These are phyloP conservation scores for Halisarca cf. caerulea DNA, from an alignment of 37 sponge, comb jelly and placozoan species.

Conservation along the genomic window DNA sequence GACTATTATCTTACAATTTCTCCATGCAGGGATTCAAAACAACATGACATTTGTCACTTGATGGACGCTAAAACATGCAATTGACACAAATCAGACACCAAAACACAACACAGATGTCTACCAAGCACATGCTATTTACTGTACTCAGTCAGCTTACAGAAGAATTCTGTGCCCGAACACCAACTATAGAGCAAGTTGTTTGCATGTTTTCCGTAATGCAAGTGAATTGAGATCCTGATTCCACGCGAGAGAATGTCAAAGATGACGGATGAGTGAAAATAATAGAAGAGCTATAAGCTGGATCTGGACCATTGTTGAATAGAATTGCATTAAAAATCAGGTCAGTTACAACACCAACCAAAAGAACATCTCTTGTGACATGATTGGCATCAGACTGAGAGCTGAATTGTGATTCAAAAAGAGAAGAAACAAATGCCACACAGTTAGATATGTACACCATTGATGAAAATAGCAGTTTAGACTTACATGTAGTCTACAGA, in stretches of 20 bases:
- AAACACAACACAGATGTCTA: too few species aligned
- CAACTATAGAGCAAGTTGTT: neutral
- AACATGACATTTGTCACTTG: too few species aligned
- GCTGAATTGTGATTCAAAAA: too few species aligned
- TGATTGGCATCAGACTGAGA: neutral
- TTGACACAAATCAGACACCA: too few species aligned
- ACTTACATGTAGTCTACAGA: too few species aligned
- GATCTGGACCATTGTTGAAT: neutral
- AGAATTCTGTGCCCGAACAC: neutral
- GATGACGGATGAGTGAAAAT: neutral
- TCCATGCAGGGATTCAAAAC: too few species aligned
- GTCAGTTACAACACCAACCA: slow-evolving; percentile 18
- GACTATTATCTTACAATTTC: too few species aligned
- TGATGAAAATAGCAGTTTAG: neutral
- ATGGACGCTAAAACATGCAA: too few species aligned
- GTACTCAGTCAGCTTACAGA: neutral
- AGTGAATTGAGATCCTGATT: neutral
- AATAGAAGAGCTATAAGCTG: neutral
- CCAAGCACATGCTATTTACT: too few species aligned
- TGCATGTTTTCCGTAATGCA: neutral
- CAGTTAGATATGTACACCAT: neutral
- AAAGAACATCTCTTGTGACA: neutral
- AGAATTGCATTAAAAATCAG: neutral
- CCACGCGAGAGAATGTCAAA: slow-evolving; percentile 1
- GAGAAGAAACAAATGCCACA: too few species aligned